phyloP scores from a whole-genome alignment of 2,888 invertebrate genomes.

The Dicycla oo region DNA sequence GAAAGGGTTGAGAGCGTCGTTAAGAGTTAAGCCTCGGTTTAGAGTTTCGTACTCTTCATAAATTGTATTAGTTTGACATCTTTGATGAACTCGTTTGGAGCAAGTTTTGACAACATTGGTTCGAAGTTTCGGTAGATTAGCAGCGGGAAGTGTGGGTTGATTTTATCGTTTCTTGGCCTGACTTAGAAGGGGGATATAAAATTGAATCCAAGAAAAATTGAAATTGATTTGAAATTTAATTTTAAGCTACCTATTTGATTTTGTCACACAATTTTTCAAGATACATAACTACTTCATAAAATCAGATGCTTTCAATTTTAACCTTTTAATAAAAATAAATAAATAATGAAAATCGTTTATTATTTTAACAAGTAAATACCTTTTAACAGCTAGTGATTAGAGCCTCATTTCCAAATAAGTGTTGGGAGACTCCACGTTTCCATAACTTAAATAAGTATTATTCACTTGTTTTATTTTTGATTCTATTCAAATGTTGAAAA shows the following conservation, averaged over 20 bases:
- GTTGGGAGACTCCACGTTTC: background rate
- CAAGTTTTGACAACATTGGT: conserved; percentile 50
- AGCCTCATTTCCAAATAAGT: background rate
- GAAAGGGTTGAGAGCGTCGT: conserved; percentile 45
- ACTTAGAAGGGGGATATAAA: background rate
- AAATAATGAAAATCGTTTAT: too few relatives aligned
- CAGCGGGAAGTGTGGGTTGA: conserved; percentile 12
- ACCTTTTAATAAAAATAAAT: background rate
- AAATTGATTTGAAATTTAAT: too few relatives aligned
- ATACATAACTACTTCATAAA: background rate
- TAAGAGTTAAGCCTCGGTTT: conserved; percentile 22
- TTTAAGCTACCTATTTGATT: background rate
- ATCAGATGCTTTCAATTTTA: background rate
- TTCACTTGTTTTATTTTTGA: too few relatives aligned
- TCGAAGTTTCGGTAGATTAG: conserved; percentile 36
- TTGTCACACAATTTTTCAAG: background rate
- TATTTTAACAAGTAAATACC: too few relatives aligned
- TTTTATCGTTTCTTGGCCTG: background rate
- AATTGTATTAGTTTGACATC: conserved; percentile 54
- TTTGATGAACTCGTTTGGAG: conserved; percentile 48
- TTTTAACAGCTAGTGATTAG: too few relatives aligned
- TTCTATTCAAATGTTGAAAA: background rate
- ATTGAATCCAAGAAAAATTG: background rate
- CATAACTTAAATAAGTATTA: too few relatives aligned
- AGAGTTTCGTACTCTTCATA: conserved; percentile 39